Evolutionary conservation across 2,888 invertebrate genomes (phyloP).

Genomic region (Coleophora flavipennella): DNA sequence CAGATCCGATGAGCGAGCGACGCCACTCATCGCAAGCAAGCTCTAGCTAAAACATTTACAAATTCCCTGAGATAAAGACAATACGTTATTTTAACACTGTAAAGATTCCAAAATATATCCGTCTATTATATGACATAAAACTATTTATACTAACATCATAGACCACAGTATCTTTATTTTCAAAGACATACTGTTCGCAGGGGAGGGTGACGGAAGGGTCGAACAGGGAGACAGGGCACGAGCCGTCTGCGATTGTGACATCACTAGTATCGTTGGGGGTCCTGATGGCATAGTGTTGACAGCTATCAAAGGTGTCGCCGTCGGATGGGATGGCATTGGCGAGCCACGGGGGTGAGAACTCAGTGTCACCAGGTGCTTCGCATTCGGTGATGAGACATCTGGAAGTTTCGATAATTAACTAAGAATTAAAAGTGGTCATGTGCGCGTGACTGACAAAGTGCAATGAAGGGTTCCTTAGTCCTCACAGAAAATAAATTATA

Average conservation of each 20-base stretch:
- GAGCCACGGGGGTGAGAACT: slow-evolving; percentile 46
- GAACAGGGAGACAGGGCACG: slow-evolving; percentile 39
- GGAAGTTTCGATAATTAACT: no score
- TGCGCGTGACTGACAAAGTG: no score
- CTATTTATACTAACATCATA: no score
- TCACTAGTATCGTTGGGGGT: not conserved
- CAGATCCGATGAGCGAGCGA: slow-evolving; percentile 78
- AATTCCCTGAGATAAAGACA: slow-evolving; percentile 23
- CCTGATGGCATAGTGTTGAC: slow-evolving; percentile 52
- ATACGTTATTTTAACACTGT: not conserved
- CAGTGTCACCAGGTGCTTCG: slow-evolving; percentile 16
- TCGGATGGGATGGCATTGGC: slow-evolving; percentile 38
- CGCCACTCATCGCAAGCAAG: slow-evolving; percentile 79
- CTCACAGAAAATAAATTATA: no score
- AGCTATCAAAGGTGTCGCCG: slow-evolving; percentile 42
- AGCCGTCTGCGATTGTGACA: not conserved
- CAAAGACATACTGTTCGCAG: no score
- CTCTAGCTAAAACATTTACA: slow-evolving; percentile 62
- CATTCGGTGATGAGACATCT: slow-evolving; percentile 30
- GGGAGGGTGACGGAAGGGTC: slow-evolving; percentile 23
- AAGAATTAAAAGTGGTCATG: no score
- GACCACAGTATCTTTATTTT: slow-evolving; percentile 38
- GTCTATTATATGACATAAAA: no score
- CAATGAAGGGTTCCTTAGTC: no score
- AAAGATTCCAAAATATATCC: no score